Evolutionary conservation across 1,140 invertebrate species (phyloP), one percentile per base, ranked within the genome.

Genomic region (Coelopa frigida): DNA sequence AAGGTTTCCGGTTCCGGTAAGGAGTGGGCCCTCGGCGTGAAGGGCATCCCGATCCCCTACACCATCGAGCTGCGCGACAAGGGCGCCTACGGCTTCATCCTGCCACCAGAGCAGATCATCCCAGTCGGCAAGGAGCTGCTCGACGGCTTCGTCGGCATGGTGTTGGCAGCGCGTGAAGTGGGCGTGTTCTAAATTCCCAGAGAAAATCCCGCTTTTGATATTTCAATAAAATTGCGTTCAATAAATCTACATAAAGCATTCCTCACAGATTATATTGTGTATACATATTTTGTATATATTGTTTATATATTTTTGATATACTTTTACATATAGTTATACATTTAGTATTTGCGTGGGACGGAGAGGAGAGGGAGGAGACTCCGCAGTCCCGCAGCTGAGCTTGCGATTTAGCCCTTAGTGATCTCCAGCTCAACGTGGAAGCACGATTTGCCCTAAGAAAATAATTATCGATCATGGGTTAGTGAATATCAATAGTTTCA

Each of bases 101-200:
- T 93, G 14, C 87, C 88, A 1, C 71, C 82, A 4, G 67, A 75
- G 26, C 78, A 87, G 59, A 92, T 93, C 46, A 70, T 81, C 24
- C 81, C 83, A 2, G 85, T 84, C 26, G 79, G 74, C 22, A 67
- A 78, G 51, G 87, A 91, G 72, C 80, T 83, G 4, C 57, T 81
- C 27, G 81, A 80, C 48, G 80, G 78, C 5, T 54, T 83, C 4
- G 38, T 83, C 1, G 77, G 76, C 7, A 68, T 84, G 45, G 73
- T 84, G 35, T 54, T 75, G 20, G 76, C 79, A 51, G 77, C 75
- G 0, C 65, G 65, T 20, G 53, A 55, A 52, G 27, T 64, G 12
- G 49, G 54, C 48, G 43, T 64, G 2, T 27, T 64, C 6, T 59
- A 57, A 46, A 27, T 48, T 39, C 15, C 27, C 44, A 48, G 36